A percentile compares a stretch with the other conserved stretches of the same genome.
These are phyloP conservation scores for Ceratosolen solmsi DNA, from an alignment of 1,140 invertebrate genomes.

Conservation along the genomic window DNA sequence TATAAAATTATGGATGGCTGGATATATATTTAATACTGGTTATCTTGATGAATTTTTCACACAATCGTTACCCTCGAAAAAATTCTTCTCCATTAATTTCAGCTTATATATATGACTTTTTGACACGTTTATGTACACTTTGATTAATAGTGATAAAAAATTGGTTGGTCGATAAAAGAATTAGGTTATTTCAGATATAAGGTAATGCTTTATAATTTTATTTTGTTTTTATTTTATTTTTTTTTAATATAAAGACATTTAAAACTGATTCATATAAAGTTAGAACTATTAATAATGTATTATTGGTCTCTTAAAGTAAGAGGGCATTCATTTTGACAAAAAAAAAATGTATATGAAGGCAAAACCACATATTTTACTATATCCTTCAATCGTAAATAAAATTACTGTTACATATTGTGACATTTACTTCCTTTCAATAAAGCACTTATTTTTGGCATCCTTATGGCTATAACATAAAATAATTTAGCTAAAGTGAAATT, in stretches of 20 bases:
- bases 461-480: background rate
- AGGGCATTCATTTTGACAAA: too few species aligned
- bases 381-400: background rate
- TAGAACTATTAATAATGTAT: background rate
- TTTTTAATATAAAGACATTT: too few species aligned
- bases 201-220: too few species aligned
- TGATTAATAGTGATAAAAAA: background rate
- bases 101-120: too few species aligned
- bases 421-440: background rate
- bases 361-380: background rate
- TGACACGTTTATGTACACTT: background rate
- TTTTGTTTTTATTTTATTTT: too few species aligned
- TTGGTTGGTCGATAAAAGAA: background rate
- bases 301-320: too few species aligned
- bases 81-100: background rate
- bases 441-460: background rate
- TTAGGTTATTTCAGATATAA: background rate
- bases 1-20: background rate
- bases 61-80: background rate
- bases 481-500: background rate
- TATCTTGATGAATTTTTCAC: background rate
- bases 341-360: too few species aligned
- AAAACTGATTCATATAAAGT: too few species aligned
- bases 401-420: background rate
- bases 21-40: background rate